Base-by-base conservation (phyloP, 2,888 invertebrate species). In the Achlya flavicornis region DNA sequence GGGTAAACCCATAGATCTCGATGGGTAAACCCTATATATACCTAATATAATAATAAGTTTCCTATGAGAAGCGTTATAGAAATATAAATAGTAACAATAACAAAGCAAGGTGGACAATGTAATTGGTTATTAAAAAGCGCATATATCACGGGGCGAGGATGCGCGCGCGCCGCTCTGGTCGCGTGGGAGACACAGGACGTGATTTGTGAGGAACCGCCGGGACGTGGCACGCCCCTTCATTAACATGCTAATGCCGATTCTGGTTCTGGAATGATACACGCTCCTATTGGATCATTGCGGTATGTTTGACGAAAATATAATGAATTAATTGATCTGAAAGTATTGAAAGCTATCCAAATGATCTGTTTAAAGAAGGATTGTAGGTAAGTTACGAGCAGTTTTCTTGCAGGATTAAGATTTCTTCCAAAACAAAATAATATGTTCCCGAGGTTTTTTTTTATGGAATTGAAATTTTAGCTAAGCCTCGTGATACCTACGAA, bases 101-200 rank as follows among this genome's bases (percentile, higher is more conserved):
- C 60, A 60, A 43, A 60, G 60, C 43, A 60, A 60, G 71, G 76
- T 84, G 85, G 84, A 87, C 85, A 88, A 82, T 87, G 86, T 88
- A 90, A 90, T 91, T 90, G 90, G 92, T 89, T 90, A 91, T 92
- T 92, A 91, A 88, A 89, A 87, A 85, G 85, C 71, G 88, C 90
- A 91, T 91, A 89, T 87, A 89, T 91, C 90, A 90, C 87, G 75
- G 74, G 53, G 53, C 53, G 53, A 53, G 53, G 53, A 53, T 53
- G 53, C 16, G 53, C 53, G 74, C 63, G 66, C 66, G 68, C 71
- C 74, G 72, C 70, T 69, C 73, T 19, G 53, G 53, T 53, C 79
- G 87, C 84, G 86, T 83, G 85, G 85, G 86, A 84, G 85, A 82
- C 76, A 75, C 72, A 75, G 78, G 84, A 80, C 81, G 77, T 85